Evolutionary conservation across 1,140 invertebrate species (phyloP), one percentile per base, ranked within the genome.

Genomic region (Drosophila malerkotliana): DNA sequence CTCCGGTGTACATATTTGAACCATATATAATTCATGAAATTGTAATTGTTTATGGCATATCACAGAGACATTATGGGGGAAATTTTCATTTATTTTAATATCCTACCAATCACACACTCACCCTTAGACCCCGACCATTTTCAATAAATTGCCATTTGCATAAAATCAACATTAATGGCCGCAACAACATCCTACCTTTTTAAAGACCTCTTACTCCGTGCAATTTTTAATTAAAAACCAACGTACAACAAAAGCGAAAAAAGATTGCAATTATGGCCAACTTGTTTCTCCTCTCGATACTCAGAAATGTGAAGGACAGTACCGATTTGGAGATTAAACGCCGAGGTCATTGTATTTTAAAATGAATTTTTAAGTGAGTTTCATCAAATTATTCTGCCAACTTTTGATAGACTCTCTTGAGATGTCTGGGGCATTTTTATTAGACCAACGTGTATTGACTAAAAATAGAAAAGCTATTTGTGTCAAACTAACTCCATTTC

Each of bases 121-220:
- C 44, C 10, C 21, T 10, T 18, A 12, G 30, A 34, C 37, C 60
- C 41, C 26, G 57, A 48, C 44, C 61, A 62, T 64, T 82, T 82
- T 78, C 79, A 82, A 82, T 82, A 79, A 82, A 82, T 82, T 82
- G 79, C 74, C 79, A 82, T 82, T 82, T 82, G 79, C 79, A 82
- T 82, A 82, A 82, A 82, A 82, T 82, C 79, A 78, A 69, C 79
- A 82, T 82, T 64, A 78, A 78, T 57, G 79, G 47, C 79, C 47
- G 61, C n/a, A 44, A 45, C 44, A 62, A 45, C 39, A 62, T 51
- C 62, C 49, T 48, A 26, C 37, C 56, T 54, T 34, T 59, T 49
- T 61, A 21, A 34, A 47, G 12, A 53, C 44, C 53, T 14, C 44
- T 28, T 24, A 57, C 28, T 12, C 45, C 28, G 54, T 26, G 32